Base-by-base conservation (phyloP, 2,888 invertebrate genomes). In the Gymnocheta viridis region DNA sequence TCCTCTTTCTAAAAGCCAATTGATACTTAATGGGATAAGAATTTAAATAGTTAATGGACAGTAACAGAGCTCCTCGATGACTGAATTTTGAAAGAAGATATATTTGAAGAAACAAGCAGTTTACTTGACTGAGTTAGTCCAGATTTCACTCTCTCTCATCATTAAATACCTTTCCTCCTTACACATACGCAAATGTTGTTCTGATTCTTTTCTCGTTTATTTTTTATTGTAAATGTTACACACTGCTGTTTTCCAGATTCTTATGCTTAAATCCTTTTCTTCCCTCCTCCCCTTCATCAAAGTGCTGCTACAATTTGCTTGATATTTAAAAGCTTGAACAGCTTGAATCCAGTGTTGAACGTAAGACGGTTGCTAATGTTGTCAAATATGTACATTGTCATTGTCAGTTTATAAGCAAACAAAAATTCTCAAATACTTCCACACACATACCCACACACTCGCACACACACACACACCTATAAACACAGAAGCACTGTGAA, bases 311-410 rank as follows among this genome's bases (percentile, higher is more conserved):
- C 19, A 29, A 73, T n/a, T 73, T 64, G 41, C 7, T 41, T 54
- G 41, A 32, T 24, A 27, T 66, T 77, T 67, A 19, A 67, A 38
- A 35, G 67, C 47, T 47, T 2, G 27, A 67, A 58, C 14, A 58
- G 49, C 27, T 24, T 41, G 4, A 35, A 67, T 41, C 51, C 51
- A 78, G 29, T 24, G 51, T 29, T 17, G 17, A 66, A 70, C 22
- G 14, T 24, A 19, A 32, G 51, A 78, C 44, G 51, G 49, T 62
- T 69, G 44, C 70, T 70, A 58, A 66, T 73, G 49, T 67, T 80
- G 56, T 79, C 76, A 76, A 82, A 76, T 76, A 70, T 82, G 69
- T 82, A 70, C 76, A 70, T 22, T 76, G 62, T 66, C 82, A 64
- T 82, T 82, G 82, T 77, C 77, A 72, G 82, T 82, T 77, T 58